These are phyloP conservation scores for Sebastiscus tertius DNA, from an alignment of 2,797 vertebrate species.

Conservation along the genomic window DNA sequence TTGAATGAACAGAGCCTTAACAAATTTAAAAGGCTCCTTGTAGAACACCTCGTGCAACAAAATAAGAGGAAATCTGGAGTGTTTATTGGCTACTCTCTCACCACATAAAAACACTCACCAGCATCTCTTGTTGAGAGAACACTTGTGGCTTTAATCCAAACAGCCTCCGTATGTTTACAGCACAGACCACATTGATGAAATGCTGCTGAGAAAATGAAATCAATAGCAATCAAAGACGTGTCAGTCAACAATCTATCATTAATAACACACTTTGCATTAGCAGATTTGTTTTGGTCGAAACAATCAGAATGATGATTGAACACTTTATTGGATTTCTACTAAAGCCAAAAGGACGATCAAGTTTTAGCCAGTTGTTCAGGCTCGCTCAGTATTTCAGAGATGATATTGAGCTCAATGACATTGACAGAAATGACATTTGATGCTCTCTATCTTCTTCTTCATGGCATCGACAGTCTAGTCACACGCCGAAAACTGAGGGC, in stretches of 20 bases:
- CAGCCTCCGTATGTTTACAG: not conserved
- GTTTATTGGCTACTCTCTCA: not conserved
- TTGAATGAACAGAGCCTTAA: not conserved
- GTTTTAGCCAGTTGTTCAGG: not conserved
- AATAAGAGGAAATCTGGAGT: not conserved
- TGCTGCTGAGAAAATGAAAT: not conserved
- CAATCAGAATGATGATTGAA: not conserved
- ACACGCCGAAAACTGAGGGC: not conserved
- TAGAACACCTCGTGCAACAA: conserved; percentile 4
- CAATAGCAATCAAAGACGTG: not conserved
- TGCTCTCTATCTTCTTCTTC: not conserved
- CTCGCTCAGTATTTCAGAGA: conserved; percentile 13
- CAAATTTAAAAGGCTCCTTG: not conserved
- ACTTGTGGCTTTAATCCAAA: conserved; percentile 20
- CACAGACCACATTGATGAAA: not conserved
- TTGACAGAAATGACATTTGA: conserved; percentile 10
- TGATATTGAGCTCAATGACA: conserved; percentile 4
- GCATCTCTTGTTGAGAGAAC: not conserved
- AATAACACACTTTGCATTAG: not conserved
- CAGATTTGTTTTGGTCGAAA: not conserved
- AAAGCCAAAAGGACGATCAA: not conserved
- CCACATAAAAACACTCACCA: not conserved
- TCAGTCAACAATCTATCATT: not conserved
- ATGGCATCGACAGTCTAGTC: not conserved
- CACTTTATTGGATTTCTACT: not conserved